A percentile compares a stretch with the other conserved stretches of the same genome.
phyloP scores from a whole-genome alignment of 2,113 vertebrate genomes.

The Hippolais icterina region DNA sequence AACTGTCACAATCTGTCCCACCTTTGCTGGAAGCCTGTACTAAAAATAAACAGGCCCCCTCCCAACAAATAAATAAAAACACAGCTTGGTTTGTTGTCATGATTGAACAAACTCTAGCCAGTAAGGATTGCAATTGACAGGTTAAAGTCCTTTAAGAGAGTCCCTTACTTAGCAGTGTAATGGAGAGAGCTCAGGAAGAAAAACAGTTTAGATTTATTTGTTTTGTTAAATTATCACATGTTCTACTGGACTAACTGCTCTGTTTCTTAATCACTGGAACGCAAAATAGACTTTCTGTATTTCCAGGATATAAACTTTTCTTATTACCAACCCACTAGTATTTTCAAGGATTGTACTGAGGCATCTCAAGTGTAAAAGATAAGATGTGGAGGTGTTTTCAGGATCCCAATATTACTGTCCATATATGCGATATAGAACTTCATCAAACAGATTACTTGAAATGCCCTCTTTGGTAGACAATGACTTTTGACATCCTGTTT shows the following conservation, averaged over 20 bases:
- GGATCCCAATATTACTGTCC: background rate
- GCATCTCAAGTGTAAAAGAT: background rate
- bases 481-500: background rate
- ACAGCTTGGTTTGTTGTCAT: background rate
- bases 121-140: background rate
- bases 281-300: background rate
- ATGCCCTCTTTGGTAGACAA: background rate
- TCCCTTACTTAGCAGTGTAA: background rate
- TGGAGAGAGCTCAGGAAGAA: background rate
- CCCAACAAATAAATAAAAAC: background rate
- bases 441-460: background rate
- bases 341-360: background rate
- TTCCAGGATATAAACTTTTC: background rate
- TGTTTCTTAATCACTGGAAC: background rate
- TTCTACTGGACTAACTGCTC: background rate
- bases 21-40: conserved; percentile 7
- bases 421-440: background rate
- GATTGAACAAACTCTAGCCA: background rate
- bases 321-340: background rate
- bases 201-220: background rate
- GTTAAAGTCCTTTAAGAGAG: background rate
- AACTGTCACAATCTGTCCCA: background rate
- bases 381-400: background rate
- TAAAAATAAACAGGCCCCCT: conserved; percentile 4
- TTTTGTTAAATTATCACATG: background rate